phyloP scores from a whole-genome alignment of 1,140 invertebrate species.

The Thaumetopoea pityocampa region DNA sequence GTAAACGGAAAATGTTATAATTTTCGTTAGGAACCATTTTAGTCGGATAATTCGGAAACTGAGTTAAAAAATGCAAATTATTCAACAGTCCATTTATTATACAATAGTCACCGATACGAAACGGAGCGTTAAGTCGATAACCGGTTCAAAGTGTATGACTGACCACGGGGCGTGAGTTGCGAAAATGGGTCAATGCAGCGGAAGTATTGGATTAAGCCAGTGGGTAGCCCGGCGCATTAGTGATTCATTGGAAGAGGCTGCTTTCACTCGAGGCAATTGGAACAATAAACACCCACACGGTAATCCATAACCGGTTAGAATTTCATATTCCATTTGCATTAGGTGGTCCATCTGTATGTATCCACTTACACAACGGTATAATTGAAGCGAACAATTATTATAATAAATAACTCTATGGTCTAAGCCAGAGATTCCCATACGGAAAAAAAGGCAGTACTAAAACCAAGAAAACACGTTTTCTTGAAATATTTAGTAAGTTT shows the following conservation, averaged over 20 bases:
- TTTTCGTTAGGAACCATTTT: too few species aligned
- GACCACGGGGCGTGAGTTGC: slow-evolving; percentile 23
- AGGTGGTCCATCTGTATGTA: too few species aligned
- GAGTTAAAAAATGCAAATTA: background rate
- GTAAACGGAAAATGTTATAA: too few species aligned
- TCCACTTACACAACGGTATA: slow-evolving; percentile 4
- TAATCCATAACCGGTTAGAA: slow-evolving; percentile 17
- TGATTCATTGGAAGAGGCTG: slow-evolving; percentile 34
- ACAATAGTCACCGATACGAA: slow-evolving; percentile 8
- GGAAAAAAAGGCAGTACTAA: background rate
- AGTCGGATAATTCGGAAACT: background rate
- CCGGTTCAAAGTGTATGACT: slow-evolving; percentile 4
- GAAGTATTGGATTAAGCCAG: slow-evolving; percentile 42
- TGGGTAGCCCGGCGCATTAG: slow-evolving; percentile 48
- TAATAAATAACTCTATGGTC: too few species aligned
- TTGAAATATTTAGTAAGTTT: too few species aligned
- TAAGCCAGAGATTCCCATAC: background rate
- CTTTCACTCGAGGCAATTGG: slow-evolving; percentile 40
- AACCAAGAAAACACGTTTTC: too few species aligned
- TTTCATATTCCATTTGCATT: slow-evolving; percentile 18
- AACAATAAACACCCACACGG: slow-evolving; percentile 35
- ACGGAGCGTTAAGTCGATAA: slow-evolving; percentile 3
- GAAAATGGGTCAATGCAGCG: slow-evolving; percentile 46
- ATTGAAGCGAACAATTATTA: slow-evolving; percentile 1
- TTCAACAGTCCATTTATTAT: background rate